A percentile compares a stretch with the other conserved stretches of the same genome.
These are phyloP conservation scores for Hartigia nigra DNA, from an alignment of 2,888 invertebrate species.

Conservation along the genomic window DNA sequence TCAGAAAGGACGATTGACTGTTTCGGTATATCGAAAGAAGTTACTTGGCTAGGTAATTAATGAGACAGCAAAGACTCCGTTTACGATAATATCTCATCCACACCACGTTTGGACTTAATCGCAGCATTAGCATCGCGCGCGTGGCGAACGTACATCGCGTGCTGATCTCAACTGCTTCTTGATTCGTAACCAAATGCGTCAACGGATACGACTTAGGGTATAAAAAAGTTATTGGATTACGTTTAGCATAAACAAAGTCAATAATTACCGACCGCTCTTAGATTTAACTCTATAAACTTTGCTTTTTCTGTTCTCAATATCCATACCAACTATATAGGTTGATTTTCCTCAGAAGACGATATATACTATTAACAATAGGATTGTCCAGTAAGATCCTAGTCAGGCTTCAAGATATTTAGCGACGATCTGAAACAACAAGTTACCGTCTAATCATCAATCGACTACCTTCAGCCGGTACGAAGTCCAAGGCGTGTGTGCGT, in stretches of 20 bases:
- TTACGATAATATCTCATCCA: slow-evolving; percentile 33
- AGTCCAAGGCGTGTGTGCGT: slow-evolving; percentile 41
- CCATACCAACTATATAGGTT: neutral
- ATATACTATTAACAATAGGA: slow-evolving; percentile 16
- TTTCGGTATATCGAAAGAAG: neutral
- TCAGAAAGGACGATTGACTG: neutral
- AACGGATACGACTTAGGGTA: neutral
- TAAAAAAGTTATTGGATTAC: neutral
- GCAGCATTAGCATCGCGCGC: slow-evolving; percentile 30
- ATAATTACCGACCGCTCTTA: neutral
- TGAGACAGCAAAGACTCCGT: neutral
- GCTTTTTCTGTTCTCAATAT: neutral
- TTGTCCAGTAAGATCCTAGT: slow-evolving; percentile 16
- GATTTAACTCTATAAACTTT: neutral
- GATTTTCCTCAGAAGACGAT: neutral
- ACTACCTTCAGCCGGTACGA: slow-evolving; percentile 34
- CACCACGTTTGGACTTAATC: slow-evolving; percentile 35
- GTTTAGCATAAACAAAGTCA: neutral
- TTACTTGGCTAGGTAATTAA: neutral
- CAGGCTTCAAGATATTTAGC: slow-evolving; percentile 51
- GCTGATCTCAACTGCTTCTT: slow-evolving; percentile 2
- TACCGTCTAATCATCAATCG: slow-evolving; percentile 55
- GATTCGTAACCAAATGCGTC: neutral
- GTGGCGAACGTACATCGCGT: slow-evolving; percentile 25
- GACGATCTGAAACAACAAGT: slow-evolving; percentile 54